These are phyloP conservation scores for Congeria kusceri DNA, from an alignment of 2,888 invertebrate genomes.

Conservation along the genomic window DNA sequence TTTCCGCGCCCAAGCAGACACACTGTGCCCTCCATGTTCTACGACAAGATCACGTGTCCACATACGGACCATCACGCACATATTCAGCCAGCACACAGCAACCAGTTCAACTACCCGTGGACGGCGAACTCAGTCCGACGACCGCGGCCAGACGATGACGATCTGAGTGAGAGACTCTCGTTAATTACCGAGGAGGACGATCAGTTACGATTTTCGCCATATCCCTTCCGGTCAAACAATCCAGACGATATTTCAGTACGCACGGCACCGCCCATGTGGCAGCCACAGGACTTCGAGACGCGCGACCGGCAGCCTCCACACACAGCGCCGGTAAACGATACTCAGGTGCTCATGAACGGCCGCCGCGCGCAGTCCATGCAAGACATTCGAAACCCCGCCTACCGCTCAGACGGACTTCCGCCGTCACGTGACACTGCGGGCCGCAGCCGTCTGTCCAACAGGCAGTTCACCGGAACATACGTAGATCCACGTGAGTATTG, in stretches of 20 bases:
- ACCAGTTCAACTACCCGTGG: conserved; percentile 77
- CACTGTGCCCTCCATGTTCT: conserved; percentile 76
- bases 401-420: conserved; percentile 29
- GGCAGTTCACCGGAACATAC: conserved; percentile 74
- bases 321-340: conserved; percentile 60
- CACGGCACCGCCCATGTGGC: conserved; percentile 67
- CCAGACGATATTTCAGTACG: conserved; percentile 56
- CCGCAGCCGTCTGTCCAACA: conserved; percentile 36
- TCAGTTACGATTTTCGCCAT: conserved; percentile 44
- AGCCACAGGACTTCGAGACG: conserved; percentile 42
- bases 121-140: conserved; percentile 68
- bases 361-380: conserved; percentile 45
- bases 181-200: conserved; percentile 62
- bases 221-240: conserved; percentile 20
- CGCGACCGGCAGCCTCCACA: conserved; percentile 53
- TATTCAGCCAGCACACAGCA: conserved; percentile 72
- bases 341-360: conserved; percentile 20
- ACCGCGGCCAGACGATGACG: conserved; percentile 31
- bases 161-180: conserved; percentile 57
- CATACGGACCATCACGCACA: conserved; percentile 63
- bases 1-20: conserved; percentile 71
- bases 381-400: conserved; percentile 45
- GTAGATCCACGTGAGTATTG: conserved; percentile 74
- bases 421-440: conserved; percentile 3
- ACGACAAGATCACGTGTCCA: conserved; percentile 73